Evolutionary conservation across 64 coral and sea anemone species (phyloP).

Genomic region (Hydrozoanthus tunicans): DNA sequence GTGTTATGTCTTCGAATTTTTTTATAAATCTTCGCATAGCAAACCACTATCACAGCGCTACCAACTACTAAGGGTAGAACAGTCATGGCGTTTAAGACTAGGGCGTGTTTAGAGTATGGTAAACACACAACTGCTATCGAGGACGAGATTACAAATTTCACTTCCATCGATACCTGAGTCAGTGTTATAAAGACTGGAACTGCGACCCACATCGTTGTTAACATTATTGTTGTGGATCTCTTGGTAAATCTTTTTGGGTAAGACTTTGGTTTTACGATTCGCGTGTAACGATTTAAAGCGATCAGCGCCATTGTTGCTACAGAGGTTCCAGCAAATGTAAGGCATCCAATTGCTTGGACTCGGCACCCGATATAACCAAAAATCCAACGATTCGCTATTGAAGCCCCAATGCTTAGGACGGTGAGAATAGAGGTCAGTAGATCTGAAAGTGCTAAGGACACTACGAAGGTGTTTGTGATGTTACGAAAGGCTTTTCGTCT

Average conservation of each 20-base stretch:
- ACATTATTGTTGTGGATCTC: background rate
- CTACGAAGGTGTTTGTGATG: conserved; percentile 35
- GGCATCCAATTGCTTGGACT: background rate
- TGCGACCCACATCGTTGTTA: background rate
- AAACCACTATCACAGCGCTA: conserved; percentile 6
- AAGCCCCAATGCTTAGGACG: background rate
- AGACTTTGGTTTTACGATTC: conserved; percentile 13
- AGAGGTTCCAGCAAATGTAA: background rate
- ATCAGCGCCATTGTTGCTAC: background rate
- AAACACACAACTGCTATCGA: background rate
- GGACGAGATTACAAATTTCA: background rate
- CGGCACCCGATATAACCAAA: conserved; percentile 17
- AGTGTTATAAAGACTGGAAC: background rate
- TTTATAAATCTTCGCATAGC: background rate
- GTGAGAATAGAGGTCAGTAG: conserved; percentile 18
- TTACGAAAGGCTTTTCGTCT: conserved; percentile 21
- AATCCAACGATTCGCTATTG: conserved; percentile 12
- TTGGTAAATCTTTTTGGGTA: background rate
- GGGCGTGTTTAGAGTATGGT: background rate
- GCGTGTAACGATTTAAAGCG: conserved; percentile 15
- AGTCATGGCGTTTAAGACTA: background rate
- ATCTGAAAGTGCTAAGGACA: conserved; percentile 44
- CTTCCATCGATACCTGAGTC: too few relatives aligned
- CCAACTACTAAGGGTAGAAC: background rate
- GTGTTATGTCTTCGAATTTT: conserved; percentile 2